Percentiles rank a stretch among this genome's conserved stretches.
These are phyloP conservation scores for Rotaria sp. DNA, from an alignment of 2,888 invertebrate genomes.

Conservation along the genomic window DNA sequence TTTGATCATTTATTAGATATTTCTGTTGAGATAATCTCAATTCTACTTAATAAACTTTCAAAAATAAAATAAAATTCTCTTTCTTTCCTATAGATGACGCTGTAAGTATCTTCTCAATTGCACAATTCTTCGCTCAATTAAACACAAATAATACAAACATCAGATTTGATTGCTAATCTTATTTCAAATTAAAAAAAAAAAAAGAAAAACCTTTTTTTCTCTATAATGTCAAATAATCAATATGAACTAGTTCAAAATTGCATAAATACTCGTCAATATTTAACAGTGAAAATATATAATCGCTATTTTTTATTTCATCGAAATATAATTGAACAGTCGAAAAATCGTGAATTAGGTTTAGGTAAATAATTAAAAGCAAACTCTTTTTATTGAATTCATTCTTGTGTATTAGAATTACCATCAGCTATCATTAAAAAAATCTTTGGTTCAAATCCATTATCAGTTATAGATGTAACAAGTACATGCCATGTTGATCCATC, in stretches of 20 bases:
- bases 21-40: not conserved
- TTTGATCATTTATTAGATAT: too few species aligned
- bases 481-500: not conserved
- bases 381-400: not conserved
- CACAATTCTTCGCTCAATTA: too few species aligned
- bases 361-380: not conserved
- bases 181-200: too few species aligned
- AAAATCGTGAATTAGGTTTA: not conserved
- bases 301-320: constrained; percentile 13
- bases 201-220: not conserved
- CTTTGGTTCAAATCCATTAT: not conserved
- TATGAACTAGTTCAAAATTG: not conserved
- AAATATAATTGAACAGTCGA: not conserved
- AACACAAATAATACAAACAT: not conserved
- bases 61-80: not conserved
- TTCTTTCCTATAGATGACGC: not conserved
- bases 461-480: not conserved
- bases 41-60: not conserved
- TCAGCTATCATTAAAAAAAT: not conserved
- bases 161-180: too few species aligned
- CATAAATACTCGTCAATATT: not conserved
- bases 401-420: not conserved
- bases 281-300: not conserved
- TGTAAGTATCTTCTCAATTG: not conserved
- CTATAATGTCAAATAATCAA: not conserved